Evolutionary conservation across 2,888 invertebrate species (phyloP).

Genomic region (Lasioglossum marginatum): DNA sequence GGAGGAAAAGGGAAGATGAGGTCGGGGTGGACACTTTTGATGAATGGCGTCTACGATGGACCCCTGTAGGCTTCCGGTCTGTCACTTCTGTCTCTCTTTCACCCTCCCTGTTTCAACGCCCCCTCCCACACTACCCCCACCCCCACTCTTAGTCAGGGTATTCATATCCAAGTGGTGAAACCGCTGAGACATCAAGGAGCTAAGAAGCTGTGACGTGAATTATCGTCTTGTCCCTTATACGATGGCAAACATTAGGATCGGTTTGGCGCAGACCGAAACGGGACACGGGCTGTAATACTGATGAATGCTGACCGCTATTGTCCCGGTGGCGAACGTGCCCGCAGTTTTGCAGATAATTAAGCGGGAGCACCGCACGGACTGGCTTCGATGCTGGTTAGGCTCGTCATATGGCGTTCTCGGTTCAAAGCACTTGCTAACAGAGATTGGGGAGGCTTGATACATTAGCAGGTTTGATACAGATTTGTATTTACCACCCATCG

Average conservation of each 20-base stretch:
- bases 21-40: conserved; percentile 75
- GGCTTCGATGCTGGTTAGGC: background rate
- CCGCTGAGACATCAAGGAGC: conserved; percentile 68
- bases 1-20: conserved; percentile 64
- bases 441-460: background rate
- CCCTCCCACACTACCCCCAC: background rate
- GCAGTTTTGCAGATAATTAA: conserved; percentile 32
- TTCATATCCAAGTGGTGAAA: conserved; percentile 68
- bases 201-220: conserved; percentile 71
- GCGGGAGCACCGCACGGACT: conserved; percentile 2
- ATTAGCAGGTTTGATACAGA: background rate
- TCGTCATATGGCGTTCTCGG: background rate
- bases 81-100: conserved; percentile 45
- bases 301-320: conserved; percentile 49
- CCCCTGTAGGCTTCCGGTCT: conserved; percentile 71
- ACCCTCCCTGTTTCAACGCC: conserved; percentile 22
- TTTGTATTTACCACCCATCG: background rate
- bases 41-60: conserved; percentile 73
- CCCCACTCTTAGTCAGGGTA: conserved; percentile 52
- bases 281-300: conserved; percentile 43
- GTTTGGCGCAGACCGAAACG: conserved; percentile 44
- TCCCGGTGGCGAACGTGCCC: conserved; percentile 41
- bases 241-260: conserved; percentile 60
- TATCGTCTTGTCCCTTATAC: conserved; percentile 61
- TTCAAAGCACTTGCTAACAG: background rate